Percentiles rank a stretch among this genome's conserved stretches.
These are phyloP conservation scores for Valencia hispanica DNA, from an alignment of 2,797 vertebrate species.

Conservation along the genomic window DNA sequence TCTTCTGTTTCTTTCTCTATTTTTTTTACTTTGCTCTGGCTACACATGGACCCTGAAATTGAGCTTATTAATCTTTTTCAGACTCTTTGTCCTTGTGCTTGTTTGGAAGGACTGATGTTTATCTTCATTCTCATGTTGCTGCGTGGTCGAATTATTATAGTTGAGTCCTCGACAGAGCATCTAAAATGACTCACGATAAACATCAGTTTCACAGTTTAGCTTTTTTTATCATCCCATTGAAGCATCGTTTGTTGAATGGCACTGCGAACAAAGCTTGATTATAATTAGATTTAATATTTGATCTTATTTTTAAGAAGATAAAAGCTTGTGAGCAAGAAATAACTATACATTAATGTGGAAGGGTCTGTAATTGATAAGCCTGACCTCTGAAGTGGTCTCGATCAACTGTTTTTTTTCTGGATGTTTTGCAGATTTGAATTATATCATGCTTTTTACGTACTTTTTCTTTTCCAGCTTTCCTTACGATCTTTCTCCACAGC, in stretches of 20 bases:
- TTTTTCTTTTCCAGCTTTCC: not conserved
- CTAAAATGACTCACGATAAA: not conserved
- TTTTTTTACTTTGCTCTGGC: conserved; percentile 20
- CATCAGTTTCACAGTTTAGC: not conserved
- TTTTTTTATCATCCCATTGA: not conserved
- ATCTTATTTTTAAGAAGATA: not conserved
- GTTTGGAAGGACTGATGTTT: conserved; percentile 17
- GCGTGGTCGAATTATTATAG: not conserved
- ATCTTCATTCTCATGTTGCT: conserved; percentile 15
- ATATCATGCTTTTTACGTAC: not conserved
- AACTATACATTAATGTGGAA: not conserved
- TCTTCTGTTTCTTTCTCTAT: not conserved
- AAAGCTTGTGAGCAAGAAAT: not conserved
- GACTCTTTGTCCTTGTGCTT: conserved; percentile 11
- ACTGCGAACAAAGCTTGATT: not conserved
- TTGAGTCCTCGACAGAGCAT: not conserved
- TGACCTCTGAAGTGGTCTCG: not conserved
- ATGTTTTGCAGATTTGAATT: not conserved
- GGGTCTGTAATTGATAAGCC: not conserved
- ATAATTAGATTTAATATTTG: not conserved
- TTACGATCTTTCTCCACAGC: not conserved
- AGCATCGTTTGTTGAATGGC: not conserved
- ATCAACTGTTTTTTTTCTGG: not conserved
- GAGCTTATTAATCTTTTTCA: conserved; percentile 41
- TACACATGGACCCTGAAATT: conserved; percentile 21